Percentiles rank a stretch among this genome's conserved stretches.
Evolutionary conservation across 2,113 vertebrate genomes (phyloP).

Genomic region (Psettodes erumei): DNA sequence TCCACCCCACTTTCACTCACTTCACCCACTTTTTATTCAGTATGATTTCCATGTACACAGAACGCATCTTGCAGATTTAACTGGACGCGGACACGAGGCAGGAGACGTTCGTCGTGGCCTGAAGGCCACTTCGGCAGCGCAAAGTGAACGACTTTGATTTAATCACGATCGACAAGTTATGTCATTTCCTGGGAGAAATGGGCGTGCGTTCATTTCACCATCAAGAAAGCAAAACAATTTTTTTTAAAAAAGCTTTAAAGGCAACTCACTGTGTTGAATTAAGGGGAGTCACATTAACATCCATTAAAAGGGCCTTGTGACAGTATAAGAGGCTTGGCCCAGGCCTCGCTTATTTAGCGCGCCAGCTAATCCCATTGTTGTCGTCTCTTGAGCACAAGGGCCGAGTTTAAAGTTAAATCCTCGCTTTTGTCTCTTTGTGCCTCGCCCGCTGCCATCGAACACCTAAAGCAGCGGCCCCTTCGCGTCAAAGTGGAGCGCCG

Average conservation of each 20-base stretch:
- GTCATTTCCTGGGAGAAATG: neutral
- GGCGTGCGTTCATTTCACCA: too few species aligned
- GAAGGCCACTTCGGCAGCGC: neutral
- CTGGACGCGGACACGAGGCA: too few species aligned
- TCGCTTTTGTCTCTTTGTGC: slow-evolving; percentile 56
- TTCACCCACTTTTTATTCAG: too few species aligned
- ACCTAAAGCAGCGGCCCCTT: slow-evolving; percentile 48
- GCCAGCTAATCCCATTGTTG: slow-evolving; percentile 73
- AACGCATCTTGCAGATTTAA: too few species aligned
- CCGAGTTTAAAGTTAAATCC: slow-evolving; percentile 64
- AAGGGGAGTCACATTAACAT: slow-evolving; percentile 35
- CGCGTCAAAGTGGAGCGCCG: slow-evolving; percentile 18
- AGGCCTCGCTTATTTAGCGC: slow-evolving; percentile 52
- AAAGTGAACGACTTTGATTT: too few species aligned
- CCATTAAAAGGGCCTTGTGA: slow-evolving; percentile 46
- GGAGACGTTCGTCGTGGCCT: neutral
- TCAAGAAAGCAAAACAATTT: too few species aligned
- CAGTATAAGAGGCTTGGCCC: slow-evolving; percentile 66
- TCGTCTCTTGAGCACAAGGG: slow-evolving; percentile 55
- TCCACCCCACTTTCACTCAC: too few species aligned
- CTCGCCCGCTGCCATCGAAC: slow-evolving; percentile 30
- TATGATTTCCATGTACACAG: too few species aligned
- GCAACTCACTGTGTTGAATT: slow-evolving; percentile 3
- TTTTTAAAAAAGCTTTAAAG: neutral
- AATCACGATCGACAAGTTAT: neutral